Percentiles rank a stretch among this genome's conserved stretches.
phyloP scores from a whole-genome alignment of 2,888 invertebrate genomes.

The Melipona bicolor region DNA sequence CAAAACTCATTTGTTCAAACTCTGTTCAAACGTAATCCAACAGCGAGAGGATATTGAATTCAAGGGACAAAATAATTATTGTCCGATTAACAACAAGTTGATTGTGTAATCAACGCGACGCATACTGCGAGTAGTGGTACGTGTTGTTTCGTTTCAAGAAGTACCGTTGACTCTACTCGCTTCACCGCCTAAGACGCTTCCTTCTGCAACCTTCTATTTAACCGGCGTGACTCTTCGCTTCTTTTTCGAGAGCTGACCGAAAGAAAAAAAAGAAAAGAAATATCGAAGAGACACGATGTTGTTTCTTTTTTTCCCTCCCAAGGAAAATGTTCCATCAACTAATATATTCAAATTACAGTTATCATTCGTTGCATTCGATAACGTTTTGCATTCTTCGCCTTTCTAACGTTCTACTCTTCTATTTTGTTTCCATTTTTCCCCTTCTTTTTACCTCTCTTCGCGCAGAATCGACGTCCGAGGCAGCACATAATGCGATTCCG shows the following conservation, averaged over 20 bases:
- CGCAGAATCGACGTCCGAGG: constrained; percentile 31
- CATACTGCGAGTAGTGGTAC: constrained; percentile 64
- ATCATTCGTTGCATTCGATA: no score
- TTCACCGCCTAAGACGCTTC: constrained; percentile 63
- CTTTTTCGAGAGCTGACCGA: not conserved
- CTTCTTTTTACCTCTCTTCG: not conserved
- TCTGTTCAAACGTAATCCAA: no score
- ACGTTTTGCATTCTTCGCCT: no score
- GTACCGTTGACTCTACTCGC: constrained; percentile 78
- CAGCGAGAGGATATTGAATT: no score
- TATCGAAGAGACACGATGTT: constrained; percentile 3
- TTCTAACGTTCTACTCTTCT: not conserved
- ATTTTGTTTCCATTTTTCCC: no score
- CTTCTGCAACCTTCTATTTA: constrained; percentile 31
- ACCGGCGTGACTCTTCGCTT: constrained; percentile 11
- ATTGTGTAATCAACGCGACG: constrained; percentile 76
- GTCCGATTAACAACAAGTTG: not conserved
- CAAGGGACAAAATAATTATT: no score
- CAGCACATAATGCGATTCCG: constrained; percentile 47
- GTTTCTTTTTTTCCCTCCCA: not conserved
- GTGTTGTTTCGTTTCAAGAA: constrained; percentile 76
- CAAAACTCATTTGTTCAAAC: no score
- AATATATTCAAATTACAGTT: no score
- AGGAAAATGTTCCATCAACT: not conserved
- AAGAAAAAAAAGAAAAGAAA: not conserved